These are phyloP conservation scores for Drosophila subobscura DNA, from an alignment of 1,140 invertebrate species.

Conservation along the genomic window DNA sequence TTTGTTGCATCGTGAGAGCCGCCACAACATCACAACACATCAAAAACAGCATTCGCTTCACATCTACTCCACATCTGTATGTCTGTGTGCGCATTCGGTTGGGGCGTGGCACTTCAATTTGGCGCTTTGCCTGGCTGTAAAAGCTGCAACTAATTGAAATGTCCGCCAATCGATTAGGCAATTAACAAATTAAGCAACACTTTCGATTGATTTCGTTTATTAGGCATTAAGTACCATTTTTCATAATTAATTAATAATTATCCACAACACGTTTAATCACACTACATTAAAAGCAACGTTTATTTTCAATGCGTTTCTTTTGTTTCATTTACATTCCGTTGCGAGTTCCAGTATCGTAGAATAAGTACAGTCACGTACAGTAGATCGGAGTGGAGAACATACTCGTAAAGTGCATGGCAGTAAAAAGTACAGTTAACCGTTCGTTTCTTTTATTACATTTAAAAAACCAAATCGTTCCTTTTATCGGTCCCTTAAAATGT, in stretches of 20 bases:
- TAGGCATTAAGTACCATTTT: slow-evolving; percentile 64
- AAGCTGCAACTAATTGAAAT: slow-evolving; percentile 76
- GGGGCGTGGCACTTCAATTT: slow-evolving; percentile 63
- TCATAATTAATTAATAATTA: slow-evolving; percentile 56
- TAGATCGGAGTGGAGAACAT: slow-evolving; percentile 42
- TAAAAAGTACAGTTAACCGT: slow-evolving; percentile 51
- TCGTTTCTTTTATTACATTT: slow-evolving; percentile 20
- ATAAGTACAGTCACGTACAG: slow-evolving; percentile 62
- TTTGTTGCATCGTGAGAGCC: slow-evolving; percentile 82
- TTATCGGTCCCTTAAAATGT: slow-evolving; percentile 31
- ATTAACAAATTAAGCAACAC: slow-evolving; percentile 31
- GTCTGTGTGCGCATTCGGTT: slow-evolving; percentile 3
- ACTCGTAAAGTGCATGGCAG: slow-evolving; percentile 41
- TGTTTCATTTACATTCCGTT: slow-evolving; percentile 67
- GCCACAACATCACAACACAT: slow-evolving; percentile 34
- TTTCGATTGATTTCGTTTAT: slow-evolving; percentile 44
- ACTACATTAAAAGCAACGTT: slow-evolving; percentile 69
- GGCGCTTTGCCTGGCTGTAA: slow-evolving; percentile 67
- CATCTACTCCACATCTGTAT: slow-evolving; percentile 29
- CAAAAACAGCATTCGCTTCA: slow-evolving; percentile 47
- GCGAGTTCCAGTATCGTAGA: slow-evolving; percentile 41
- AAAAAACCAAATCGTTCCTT: slow-evolving; percentile 9
- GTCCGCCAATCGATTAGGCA: slow-evolving; percentile 22
- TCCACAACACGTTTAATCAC: slow-evolving; percentile 44
- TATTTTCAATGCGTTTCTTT: slow-evolving; percentile 57